Evolutionary conservation across 2,797 vertebrate species (phyloP), one percentile per base, ranked within the genome.

Genomic region (Iguana delicatissima): DNA sequence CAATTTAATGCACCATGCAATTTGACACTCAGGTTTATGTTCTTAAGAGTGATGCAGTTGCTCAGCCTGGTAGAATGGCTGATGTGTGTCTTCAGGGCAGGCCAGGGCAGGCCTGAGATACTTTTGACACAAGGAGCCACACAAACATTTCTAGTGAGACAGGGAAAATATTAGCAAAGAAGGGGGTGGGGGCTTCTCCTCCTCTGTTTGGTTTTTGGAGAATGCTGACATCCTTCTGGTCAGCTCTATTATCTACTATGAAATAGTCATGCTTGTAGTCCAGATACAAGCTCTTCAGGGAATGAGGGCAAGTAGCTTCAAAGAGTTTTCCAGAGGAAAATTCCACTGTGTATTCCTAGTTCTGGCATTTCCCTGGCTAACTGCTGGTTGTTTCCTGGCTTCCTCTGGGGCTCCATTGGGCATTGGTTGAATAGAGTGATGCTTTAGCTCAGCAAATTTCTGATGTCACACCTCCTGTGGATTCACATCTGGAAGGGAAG

Each of bases 301-400:
- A 86, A 91, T 84, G 76, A 0, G 0, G 59, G 82, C 81, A 46
- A 67, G 0, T 26, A 89, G 35, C 87, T 92, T 91, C 93, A 92
- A 94, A 95, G 92, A 89, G 83, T 87, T 94, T 89, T 95, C 93
- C 93, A 94, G 55, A 84, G 93, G 93, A 94, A 96, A 94, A 94
- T 94, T 91, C 93, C 91, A 80, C 85, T 67, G 3, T 22, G 6
- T 2, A 3, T 69, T 91, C 92, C 86, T 38, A 64, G 18, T 64
- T 79, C 20, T 82, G 74, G 57, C 24, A 24, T n/a, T 91, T 91
- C 95, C 89, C 94, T 85, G 64, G n/a, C 76, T 22, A 29, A 74
- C 80, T 38, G 32, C 3, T 18, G 57, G 80, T 80, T 89, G 50
- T 76, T 86, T 89, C 90, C 32, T 89, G 6, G 92, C 85, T 94